Percentiles rank a stretch among this genome's conserved stretches.
Evolutionary conservation across 2,888 invertebrate genomes (phyloP).

Genomic region (Andrena flavipes): DNA sequence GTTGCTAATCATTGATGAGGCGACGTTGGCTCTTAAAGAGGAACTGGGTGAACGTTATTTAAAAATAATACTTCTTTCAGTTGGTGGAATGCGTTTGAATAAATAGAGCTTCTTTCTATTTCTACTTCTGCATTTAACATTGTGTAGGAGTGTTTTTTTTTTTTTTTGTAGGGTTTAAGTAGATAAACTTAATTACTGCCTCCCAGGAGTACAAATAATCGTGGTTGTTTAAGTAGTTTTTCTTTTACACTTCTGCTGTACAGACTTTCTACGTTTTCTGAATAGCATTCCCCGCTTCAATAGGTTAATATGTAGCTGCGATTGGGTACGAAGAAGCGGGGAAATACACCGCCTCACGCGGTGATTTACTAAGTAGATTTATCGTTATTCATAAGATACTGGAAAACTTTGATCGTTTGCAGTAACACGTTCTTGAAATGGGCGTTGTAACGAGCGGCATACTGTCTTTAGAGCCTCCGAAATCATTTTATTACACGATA

Average conservation of each 20-base stretch:
- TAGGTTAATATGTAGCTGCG: no score
- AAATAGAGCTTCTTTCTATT: no score
- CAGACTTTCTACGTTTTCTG: no score
- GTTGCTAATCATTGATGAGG: slow-evolving; percentile 4
- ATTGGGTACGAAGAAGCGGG: no score
- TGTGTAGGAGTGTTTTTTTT: no score
- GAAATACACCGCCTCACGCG: not conserved
- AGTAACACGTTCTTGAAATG: not conserved
- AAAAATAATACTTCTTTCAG: not conserved
- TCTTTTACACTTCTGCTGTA: no score
- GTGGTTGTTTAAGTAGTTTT: no score
- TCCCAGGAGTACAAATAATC: no score
- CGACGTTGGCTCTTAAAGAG: not conserved
- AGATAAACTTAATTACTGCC: no score
- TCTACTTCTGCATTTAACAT: no score
- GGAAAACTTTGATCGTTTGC: slow-evolving; percentile 1
- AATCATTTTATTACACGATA: not conserved
- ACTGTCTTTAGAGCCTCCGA: not conserved
- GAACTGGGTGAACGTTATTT: not conserved
- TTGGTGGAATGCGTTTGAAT: not conserved
- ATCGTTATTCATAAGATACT: slow-evolving; percentile 1
- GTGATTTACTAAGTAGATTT: not conserved
- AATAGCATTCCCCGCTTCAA: no score
- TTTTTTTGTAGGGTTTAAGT: no score
- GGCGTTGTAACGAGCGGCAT: not conserved